Evolutionary conservation across 2,888 invertebrate genomes (phyloP), one percentile per base, ranked within the genome.

Genomic region (Oscheius sp.): DNA sequence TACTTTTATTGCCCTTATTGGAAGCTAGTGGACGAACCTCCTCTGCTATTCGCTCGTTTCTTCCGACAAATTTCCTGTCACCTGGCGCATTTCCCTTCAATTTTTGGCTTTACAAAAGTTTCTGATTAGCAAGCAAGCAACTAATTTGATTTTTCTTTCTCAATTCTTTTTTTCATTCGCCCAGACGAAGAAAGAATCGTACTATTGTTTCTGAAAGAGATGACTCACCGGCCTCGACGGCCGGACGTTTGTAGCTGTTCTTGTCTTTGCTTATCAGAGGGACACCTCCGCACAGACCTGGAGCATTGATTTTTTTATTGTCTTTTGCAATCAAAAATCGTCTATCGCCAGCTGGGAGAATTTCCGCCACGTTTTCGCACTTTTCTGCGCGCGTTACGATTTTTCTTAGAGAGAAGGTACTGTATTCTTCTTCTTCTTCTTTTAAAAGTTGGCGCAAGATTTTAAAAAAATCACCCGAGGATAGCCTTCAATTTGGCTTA

Each of bases 1-100:
- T 61, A 45, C 42, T 61, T 61, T 61, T 61, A 61, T 61, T 61
- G 45, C 61, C 37, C 34, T 37, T 23, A 23, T 6, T 20, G 25
- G 17, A 52, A 27, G 15, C 10, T 20, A 25, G 12, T n/a, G 29
- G 52, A 52, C 52, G 29, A 52, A 27, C 29, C 3, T 50, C 5
- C 27, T 10, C 20, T 25, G 12, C 50, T 27, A 3, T 25, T 27
- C 15, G 37, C 37, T 15, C 37, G 8, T 37, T 37, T 8, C 37
- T 8, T 15, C 8, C 15, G 8, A 37, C 8, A 10, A 37, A 37
- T 37, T 37, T 37, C 37, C 37, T 37, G 37, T 37, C 37, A 37
- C 15, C 8, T 15, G 8, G 8, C 37, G 37, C 15, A 10, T 37
- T 15, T 37, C 37, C 15, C 15, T 15, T 37, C 37, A 10, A 37